These are phyloP conservation scores for Mayetiola destructor DNA, from an alignment of 2,888 invertebrate species.

Conservation along the genomic window DNA sequence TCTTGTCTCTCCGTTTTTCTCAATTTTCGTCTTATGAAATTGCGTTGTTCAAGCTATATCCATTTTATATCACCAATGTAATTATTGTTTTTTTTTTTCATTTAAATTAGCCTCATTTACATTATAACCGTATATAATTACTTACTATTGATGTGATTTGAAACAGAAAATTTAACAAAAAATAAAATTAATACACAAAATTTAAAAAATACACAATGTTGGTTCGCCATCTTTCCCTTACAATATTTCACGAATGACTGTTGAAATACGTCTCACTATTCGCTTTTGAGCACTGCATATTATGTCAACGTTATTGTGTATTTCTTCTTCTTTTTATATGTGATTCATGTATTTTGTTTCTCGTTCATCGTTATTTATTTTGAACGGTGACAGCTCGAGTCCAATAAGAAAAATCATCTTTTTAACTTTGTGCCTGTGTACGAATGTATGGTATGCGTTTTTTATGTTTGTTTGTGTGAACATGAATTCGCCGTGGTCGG, in stretches of 20 bases:
- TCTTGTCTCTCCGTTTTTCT: too few species aligned
- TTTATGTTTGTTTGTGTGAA: neutral
- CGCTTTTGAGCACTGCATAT: neutral
- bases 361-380: neutral
- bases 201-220: neutral
- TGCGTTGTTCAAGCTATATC: too few species aligned
- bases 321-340: neutral
- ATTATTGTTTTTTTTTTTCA: too few species aligned
- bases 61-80: too few species aligned
- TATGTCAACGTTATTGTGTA: too few species aligned
- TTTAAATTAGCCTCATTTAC: too few species aligned
- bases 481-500: neutral
- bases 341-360: neutral
- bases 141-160: conserved; percentile 9
- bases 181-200: conserved; percentile 1
- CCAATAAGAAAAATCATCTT: neutral
- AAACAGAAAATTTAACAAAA: neutral
- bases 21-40: too few species aligned
- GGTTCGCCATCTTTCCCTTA: conserved; percentile 4
- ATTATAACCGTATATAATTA: too few species aligned
- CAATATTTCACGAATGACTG: conserved; percentile 9
- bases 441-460: neutral
- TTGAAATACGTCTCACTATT: conserved; percentile 8
- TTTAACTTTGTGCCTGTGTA: neutral
- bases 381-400: conserved; percentile 7